A percentile compares a stretch with the other conserved stretches of the same genome.
These are phyloP conservation scores for Laupala kohalensis DNA, from an alignment of 1,140 invertebrate species.

Conservation along the genomic window DNA sequence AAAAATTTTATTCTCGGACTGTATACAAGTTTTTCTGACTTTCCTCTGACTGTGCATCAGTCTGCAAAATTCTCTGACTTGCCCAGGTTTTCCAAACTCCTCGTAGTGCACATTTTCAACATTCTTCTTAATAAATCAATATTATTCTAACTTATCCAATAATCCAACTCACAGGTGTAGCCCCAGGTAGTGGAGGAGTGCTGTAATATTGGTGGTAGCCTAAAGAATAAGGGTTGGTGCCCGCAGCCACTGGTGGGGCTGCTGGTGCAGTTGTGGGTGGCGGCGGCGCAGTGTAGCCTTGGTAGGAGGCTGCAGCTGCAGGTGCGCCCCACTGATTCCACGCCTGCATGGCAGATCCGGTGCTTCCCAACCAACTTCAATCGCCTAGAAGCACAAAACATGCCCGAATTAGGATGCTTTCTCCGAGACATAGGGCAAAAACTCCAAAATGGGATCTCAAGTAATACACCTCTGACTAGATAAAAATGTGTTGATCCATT, in stretches of 20 bases:
- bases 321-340: constrained; percentile 13
- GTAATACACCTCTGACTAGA: too few relatives aligned
- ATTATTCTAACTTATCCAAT: neutral
- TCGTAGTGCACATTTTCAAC: neutral
- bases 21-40: neutral
- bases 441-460: too few relatives aligned
- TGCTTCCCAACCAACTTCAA: neutral
- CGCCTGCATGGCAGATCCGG: constrained; percentile 5
- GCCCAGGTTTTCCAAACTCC: neutral
- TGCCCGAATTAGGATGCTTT: too few relatives aligned
- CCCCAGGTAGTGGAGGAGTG: neutral
- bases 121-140: too few relatives aligned
- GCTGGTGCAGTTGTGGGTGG: neutral
- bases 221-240: neutral
- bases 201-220: constrained; percentile 10
- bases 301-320: neutral
- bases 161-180: constrained; percentile 5
- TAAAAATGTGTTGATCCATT: too few relatives aligned
- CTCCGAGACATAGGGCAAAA: too few relatives aligned
- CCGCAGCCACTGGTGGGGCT: neutral
- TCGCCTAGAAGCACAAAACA: neutral
- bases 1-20: neutral
- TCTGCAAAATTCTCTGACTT: neutral
- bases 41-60: neutral
- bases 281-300: neutral